Base-by-base conservation (phyloP, 2,113 vertebrate genomes). In the Grantiella picta region DNA sequence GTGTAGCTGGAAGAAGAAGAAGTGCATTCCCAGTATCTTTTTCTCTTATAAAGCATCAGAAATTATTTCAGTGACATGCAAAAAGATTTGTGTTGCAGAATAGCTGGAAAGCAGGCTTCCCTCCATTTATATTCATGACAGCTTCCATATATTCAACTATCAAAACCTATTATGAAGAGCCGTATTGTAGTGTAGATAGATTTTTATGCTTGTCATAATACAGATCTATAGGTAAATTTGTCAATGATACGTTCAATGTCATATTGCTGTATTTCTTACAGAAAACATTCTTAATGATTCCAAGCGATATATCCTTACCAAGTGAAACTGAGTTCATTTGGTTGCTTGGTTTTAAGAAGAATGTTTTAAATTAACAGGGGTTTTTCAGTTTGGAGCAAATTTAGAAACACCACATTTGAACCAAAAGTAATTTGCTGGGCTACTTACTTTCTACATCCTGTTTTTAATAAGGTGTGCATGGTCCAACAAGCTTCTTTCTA, bases 141-240 rank as follows among this genome's bases (percentile, higher is more conserved):
- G 85, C 56, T 88, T 77, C 86, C 79, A 93, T 93, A 57, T 64
- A 93, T 49, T 79, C 77, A 92, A 60, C 90, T 95, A 82, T 94
- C 92, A 96, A 81, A 91, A 72, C 88, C 87, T 94, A 59, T 96
- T 96, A 95, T 95, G 93, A 95, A 78, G 81, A 81, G 69, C 85
- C 82, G 36, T 86, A 76, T 77, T 90, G 38, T 56, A 64, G 68
- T 33, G 38, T 56, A 91, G 87, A 86, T 81, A 82, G 88, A 91
- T 93, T 82, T 91, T 83, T 90, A 75, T 84, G 68, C 69, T 57
- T 96, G 82, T 91, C 96, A 59, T 85, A 90, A 96, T 88, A 95
- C 36, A 82, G 86, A 80, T 86, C 87, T 95, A 71, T 96, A 94
- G 80, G 93, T 96, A 90, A 90, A 94, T 93, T 73, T 93, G 61